phyloP scores from a whole-genome alignment of 2,797 vertebrate species.

The Buceros bicornis region DNA sequence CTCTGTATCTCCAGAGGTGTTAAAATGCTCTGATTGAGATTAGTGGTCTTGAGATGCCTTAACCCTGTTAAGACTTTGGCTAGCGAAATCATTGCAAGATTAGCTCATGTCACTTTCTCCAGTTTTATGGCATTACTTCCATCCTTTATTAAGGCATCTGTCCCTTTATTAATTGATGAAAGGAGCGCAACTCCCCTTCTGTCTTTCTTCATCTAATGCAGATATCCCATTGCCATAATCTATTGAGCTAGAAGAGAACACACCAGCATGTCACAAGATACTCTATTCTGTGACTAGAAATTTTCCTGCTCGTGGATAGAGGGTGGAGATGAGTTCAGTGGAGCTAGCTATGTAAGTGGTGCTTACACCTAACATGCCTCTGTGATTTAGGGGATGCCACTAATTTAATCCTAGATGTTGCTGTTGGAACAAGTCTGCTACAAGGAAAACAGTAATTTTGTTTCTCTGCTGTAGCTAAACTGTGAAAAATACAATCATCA shows the following conservation, averaged over 20 bases:
- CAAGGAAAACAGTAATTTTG: not conserved
- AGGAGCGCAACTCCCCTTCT: not conserved
- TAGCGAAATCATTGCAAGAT: not conserved
- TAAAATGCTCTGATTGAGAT: not conserved
- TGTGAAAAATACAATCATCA: not conserved
- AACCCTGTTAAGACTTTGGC: not conserved
- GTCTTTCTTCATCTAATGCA: not conserved
- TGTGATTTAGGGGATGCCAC: not conserved
- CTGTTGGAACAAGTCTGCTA: not conserved
- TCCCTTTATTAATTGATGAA: not conserved
- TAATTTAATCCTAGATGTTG: not conserved
- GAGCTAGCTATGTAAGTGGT: not conserved
- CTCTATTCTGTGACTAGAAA: not conserved
- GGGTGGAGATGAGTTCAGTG: not conserved
- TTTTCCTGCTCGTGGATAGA: not conserved
- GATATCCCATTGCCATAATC: not conserved
- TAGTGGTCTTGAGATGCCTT: not conserved
- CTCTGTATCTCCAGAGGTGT: not conserved
- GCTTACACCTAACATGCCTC: not conserved
- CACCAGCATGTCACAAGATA: not conserved
- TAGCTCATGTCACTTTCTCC: not conserved
- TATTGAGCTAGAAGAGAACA: not conserved
- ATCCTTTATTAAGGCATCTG: not conserved
- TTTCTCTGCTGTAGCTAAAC: not conserved
- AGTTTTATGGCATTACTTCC: not conserved